Percentiles rank a stretch among this genome's conserved stretches.
These are phyloP conservation scores for Sturnira hondurensis DNA, from an alignment of 2,113 vertebrate genomes.

Conservation along the genomic window DNA sequence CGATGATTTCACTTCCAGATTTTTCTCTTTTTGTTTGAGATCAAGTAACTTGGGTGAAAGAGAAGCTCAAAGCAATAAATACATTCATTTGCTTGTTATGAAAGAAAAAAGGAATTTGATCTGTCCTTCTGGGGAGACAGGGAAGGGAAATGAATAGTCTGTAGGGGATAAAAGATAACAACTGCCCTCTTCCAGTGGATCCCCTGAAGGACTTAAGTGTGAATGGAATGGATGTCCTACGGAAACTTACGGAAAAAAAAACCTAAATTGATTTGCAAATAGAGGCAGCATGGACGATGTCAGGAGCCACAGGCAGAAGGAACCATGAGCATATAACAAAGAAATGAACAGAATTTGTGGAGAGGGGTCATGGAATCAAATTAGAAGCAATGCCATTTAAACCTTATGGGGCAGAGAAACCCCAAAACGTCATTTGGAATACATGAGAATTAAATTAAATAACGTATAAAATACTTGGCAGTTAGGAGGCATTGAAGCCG, in stretches of 20 bases:
- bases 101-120: background rate
- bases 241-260: background rate
- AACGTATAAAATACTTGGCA: background rate
- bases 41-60: background rate
- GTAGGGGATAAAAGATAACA: background rate
- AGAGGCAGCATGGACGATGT: background rate
- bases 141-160: too few relatives aligned
- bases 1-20: background rate
- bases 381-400: background rate
- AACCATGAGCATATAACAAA: background rate
- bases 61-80: background rate
- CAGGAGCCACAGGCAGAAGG: background rate
- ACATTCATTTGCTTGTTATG: background rate
- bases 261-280: background rate
- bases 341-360: background rate
- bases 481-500: background rate
- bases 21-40: background rate
- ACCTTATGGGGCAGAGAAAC: background rate
- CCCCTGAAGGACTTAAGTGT: background rate
- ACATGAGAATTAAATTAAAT: background rate
- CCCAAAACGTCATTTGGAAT: background rate
- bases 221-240: background rate
- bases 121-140: background rate
- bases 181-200: background rate
- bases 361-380: background rate